Percentiles rank a stretch among this genome's conserved stretches.
phyloP scores from a whole-genome alignment of 2,888 invertebrate species.

The Drosophila peninsularis region DNA sequence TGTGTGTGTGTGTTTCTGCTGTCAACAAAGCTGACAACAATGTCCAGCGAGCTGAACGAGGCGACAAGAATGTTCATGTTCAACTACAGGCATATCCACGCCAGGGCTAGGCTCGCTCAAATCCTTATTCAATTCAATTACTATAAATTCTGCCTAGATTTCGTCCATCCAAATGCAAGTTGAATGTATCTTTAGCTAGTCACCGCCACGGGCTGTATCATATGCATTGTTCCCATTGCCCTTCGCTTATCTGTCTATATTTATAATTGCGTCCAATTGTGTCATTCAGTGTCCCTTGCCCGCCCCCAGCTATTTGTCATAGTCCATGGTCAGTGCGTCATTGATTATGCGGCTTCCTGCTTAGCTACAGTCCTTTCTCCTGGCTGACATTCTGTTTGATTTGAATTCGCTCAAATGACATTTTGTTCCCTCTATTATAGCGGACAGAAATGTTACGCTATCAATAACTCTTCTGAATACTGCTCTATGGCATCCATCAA shows the following conservation, averaged over 20 bases:
- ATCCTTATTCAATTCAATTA: not conserved
- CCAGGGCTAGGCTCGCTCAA: not conserved
- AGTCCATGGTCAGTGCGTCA: slow-evolving; percentile 5
- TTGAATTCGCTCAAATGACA: not conserved
- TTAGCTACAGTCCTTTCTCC: not conserved
- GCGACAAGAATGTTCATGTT: slow-evolving; percentile 17
- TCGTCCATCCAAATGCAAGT: not conserved
- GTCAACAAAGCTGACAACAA: slow-evolving; percentile 42
- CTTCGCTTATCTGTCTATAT: slow-evolving; percentile 2
- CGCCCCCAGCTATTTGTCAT: not conserved
- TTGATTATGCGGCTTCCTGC: slow-evolving; percentile 1
- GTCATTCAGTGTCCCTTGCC: slow-evolving; percentile 2
- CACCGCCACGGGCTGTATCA: not conserved
- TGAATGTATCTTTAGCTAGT: not conserved
- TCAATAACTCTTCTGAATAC: not conserved
- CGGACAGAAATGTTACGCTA: not conserved
- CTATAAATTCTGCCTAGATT: too few relatives aligned
- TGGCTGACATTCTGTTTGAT: not conserved
- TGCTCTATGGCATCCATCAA: not conserved
- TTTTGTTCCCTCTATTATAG: not conserved
- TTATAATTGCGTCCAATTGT: slow-evolving; percentile 10
- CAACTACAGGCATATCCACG: not conserved
- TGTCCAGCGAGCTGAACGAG: slow-evolving; percentile 21
- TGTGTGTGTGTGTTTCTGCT: slow-evolving; percentile 2
- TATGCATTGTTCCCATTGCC: not conserved